Base-by-base conservation (phyloP, 2,888 invertebrate genomes). In the Coremacera marginata region DNA sequence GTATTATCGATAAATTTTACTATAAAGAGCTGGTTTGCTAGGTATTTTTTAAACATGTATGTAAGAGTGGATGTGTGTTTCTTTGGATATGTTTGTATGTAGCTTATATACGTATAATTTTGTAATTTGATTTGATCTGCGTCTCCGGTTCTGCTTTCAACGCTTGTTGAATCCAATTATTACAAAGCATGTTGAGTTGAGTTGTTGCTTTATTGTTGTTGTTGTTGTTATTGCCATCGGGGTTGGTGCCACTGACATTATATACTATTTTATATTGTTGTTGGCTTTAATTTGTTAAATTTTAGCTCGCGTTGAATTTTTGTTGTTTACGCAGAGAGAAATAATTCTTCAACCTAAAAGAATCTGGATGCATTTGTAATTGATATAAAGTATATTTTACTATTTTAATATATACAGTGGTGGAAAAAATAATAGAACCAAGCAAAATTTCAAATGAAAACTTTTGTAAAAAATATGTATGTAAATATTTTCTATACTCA, bases 121-220 rank as follows among this genome's bases (percentile, higher is more conserved):
- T 70, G 62, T 62, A 70, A 55, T 52, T 55, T 55, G 55, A 67
- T 67, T 67, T 44, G 44, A 44, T 67, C 44, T 37, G 67, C 67
- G 22, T 19, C 44, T 67, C 9, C 67, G 67, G 67, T 37, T 22
- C 22, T 19, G 37, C 22, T 67, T 52, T 70, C 34, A 34, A 51
- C 70, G 55, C 63, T 72, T 72, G 72, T 72, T 72, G 72, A 72
- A 72, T 72, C 62, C 72, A 72, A 72, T 72, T 72, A 62, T 72
- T 62, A n/a, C 51, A 70, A 25, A 22, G 49, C 63, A 57, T 71
- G 72, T 62, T n/a, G n/a, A 70, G 49, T 49, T 31, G 63, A 37
- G 70, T 70, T 75, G 71, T 70, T 78, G 55, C n/a, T n/a, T n/a
- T n/a, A n/a, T 60, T 49, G 25, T 79, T 75, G 72, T 71, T 68